phyloP scores from a whole-genome alignment of 2,113 vertebrate species.

The Girardinichthys multiradiatus region DNA sequence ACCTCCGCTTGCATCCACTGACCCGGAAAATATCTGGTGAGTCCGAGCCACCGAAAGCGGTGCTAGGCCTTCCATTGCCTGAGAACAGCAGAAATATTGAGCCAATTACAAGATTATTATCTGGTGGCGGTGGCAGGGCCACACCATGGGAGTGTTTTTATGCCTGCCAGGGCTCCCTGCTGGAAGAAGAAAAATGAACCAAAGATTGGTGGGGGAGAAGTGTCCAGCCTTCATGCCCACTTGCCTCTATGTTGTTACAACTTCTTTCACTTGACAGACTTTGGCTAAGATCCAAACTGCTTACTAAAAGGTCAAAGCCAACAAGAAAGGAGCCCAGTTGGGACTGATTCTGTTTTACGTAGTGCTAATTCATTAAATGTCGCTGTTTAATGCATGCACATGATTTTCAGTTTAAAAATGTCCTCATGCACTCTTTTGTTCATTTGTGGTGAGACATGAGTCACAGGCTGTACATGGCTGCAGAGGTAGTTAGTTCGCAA shows the following conservation, averaged over 20 bases:
- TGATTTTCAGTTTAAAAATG: constrained; percentile 40
- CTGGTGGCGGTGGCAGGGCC: constrained; percentile 64
- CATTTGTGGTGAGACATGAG: constrained; percentile 61
- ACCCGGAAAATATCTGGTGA: constrained; percentile 77
- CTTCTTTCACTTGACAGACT: constrained; percentile 49
- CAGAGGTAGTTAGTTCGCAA: constrained; percentile 33
- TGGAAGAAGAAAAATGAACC: constrained; percentile 68
- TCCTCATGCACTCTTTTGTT: constrained; percentile 17
- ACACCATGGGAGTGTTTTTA: constrained; percentile 69
- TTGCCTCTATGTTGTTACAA: constrained; percentile 57
- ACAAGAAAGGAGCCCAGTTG: constrained; percentile 41
- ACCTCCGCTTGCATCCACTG: constrained; percentile 71
- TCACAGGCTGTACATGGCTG: constrained; percentile 41
- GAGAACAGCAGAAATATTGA: constrained; percentile 80
- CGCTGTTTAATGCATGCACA: constrained; percentile 28
- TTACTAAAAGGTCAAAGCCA: constrained; percentile 22
- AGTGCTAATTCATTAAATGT: constrained; percentile 35
- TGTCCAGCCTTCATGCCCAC: constrained; percentile 57
- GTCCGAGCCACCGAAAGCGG: constrained; percentile 50
- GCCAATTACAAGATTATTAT: constrained; percentile 84
- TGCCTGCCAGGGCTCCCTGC: constrained; percentile 65
- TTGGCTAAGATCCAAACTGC: constrained; percentile 47
- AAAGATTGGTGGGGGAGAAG: constrained; percentile 53
- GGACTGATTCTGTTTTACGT: constrained; percentile 32
- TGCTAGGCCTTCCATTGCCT: constrained; percentile 43